Evolutionary conservation across 2,797 vertebrate genomes (phyloP).

Genomic region (Lagocephalus sceleratus): DNA sequence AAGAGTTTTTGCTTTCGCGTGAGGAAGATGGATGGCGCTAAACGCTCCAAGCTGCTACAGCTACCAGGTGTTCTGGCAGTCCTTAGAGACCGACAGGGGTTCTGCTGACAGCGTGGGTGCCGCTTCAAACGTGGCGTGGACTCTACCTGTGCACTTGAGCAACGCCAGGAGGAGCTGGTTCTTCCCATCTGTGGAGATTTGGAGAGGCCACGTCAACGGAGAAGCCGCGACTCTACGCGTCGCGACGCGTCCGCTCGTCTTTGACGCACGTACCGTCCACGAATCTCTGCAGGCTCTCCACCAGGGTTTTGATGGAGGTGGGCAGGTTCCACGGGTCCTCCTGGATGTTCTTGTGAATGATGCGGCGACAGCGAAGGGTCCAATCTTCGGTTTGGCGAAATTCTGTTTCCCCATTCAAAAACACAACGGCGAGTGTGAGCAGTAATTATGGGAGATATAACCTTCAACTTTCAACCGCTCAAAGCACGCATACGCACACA

Average conservation of each 20-base stretch:
- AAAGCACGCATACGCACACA: background rate
- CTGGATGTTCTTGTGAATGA: slow-evolving; percentile 95
- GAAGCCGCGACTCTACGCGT: slow-evolving; percentile 1
- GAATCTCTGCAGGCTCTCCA: slow-evolving; percentile 91
- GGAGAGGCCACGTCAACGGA: slow-evolving; percentile 24
- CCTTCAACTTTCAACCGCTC: background rate
- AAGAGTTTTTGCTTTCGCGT: no score
- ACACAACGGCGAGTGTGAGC: slow-evolving; percentile 7
- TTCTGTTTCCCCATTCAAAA: slow-evolving; percentile 71
- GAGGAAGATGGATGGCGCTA: no score
- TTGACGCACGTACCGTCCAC: slow-evolving; percentile 83
- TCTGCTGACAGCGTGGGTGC: background rate
- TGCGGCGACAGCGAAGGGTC: slow-evolving; percentile 80
- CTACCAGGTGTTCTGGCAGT: no score
- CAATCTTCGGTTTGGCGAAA: slow-evolving; percentile 94
- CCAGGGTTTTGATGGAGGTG: slow-evolving; percentile 91
- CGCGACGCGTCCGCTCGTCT: background rate
- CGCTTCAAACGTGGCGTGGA: slow-evolving; percentile 6
- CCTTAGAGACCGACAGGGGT: no score
- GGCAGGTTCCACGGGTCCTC: slow-evolving; percentile 99
- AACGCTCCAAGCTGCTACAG: no score
- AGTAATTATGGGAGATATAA: background rate
- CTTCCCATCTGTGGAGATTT: slow-evolving; percentile 85
- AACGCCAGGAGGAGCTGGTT: slow-evolving; percentile 95
- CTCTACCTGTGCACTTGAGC: slow-evolving; percentile 93